Evolutionary conservation across 2,113 vertebrate species (phyloP).

Genomic region (Campylorhamphus procurvoides): DNA sequence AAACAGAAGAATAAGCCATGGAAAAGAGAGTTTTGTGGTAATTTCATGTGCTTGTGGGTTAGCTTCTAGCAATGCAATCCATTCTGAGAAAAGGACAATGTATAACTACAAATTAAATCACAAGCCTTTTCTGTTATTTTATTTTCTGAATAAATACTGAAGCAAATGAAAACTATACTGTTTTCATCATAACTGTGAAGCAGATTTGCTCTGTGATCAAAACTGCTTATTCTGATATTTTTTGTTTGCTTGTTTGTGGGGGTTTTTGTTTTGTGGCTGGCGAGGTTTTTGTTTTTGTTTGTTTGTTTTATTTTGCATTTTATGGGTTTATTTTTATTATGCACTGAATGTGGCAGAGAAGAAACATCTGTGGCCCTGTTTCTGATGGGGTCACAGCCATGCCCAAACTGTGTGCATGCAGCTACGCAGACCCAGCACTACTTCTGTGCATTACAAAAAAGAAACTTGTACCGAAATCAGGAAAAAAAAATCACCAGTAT

Average conservation of each 20-base stretch:
- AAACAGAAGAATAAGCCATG: not conserved
- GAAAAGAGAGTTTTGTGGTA: not conserved
- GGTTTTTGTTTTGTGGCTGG: too few relatives aligned
- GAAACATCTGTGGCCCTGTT: not conserved
- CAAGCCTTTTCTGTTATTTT: not conserved
- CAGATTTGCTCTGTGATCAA: not conserved
- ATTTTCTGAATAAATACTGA: not conserved
- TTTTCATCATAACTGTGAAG: not conserved
- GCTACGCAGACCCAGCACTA: accelerated
- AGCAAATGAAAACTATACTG: not conserved
- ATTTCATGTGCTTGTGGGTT: not conserved
- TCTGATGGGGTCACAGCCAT: not conserved
- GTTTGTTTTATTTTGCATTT: too few relatives aligned
- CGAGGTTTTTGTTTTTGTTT: too few relatives aligned
- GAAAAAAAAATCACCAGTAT: accelerated
- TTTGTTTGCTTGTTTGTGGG: too few relatives aligned
- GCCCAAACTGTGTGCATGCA: accelerated
- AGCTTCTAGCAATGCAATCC: not conserved
- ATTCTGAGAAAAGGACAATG: not conserved
- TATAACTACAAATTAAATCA: not conserved
- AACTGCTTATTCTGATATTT: not conserved
- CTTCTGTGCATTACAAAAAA: too few relatives aligned
- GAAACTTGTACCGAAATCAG: accelerated
- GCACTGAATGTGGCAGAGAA: not conserved
- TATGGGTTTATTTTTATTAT: too few relatives aligned